Percentiles rank a stretch among this genome's conserved stretches.
Conservation (phyloP, 1,140 invertebrate genomes). For the Notospermus geniculatus region DNA sequence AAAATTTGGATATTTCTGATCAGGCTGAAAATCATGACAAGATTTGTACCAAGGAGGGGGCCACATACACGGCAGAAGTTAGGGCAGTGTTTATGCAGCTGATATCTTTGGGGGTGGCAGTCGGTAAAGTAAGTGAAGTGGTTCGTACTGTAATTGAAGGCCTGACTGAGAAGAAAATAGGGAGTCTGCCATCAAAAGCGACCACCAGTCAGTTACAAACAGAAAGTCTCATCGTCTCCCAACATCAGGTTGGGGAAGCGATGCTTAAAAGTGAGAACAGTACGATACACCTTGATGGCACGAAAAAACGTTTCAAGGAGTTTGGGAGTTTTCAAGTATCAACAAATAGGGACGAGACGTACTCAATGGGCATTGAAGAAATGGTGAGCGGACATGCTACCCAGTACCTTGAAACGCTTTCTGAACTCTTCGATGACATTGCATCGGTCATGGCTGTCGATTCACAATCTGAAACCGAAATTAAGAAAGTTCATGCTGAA, state of each 20-base stretch:
- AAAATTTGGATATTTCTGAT: too few relatives aligned
- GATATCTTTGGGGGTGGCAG: constrained; percentile 1
- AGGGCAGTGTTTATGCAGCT: not conserved
- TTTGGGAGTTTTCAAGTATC: constrained; percentile 3
- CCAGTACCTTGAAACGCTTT: not conserved
- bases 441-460: not conserved
- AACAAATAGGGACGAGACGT: not conserved
- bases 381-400: not conserved
- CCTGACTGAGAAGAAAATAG: constrained; percentile 1
- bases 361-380: constrained; percentile 7
- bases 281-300: constrained; percentile 1
- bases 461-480: not conserved
- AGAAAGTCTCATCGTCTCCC: not conserved
- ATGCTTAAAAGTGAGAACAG: not conserved
- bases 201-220: not conserved
- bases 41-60: constrained; percentile 4
- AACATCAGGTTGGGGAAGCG: not conserved
- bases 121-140: constrained; percentile 1
- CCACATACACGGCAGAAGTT: not conserved
- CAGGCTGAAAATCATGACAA: not conserved
- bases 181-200: not conserved
- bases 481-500: not conserved
- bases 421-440: not conserved
- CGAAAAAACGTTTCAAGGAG: constrained; percentile 7
- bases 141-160: not conserved